Evolutionary conservation across 2,888 invertebrate species (phyloP).

Genomic region (Drosophila gaucha): DNA sequence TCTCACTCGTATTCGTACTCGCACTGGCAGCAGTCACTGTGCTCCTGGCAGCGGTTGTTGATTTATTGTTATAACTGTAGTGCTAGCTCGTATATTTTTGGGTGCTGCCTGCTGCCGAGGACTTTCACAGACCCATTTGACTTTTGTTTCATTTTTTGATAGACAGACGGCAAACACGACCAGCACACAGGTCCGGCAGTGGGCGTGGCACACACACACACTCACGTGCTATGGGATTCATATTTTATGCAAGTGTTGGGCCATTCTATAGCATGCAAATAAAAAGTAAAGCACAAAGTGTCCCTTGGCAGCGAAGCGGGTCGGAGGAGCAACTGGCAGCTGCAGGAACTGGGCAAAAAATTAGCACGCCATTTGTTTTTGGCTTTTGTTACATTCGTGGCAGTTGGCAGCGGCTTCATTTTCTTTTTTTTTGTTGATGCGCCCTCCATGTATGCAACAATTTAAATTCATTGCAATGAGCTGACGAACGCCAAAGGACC

Average conservation of each 20-base stretch:
- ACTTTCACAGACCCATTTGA: conserved; percentile 59
- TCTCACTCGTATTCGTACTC: conserved; percentile 39
- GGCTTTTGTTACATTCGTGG: conserved; percentile 61
- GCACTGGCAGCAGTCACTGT: conserved; percentile 52
- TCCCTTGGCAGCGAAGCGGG: conserved; percentile 14
- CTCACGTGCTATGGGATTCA: conserved; percentile 44
- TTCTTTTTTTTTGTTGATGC: conserved; percentile 35
- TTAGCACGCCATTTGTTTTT: conserved; percentile 73
- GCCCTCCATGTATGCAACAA: conserved; percentile 73
- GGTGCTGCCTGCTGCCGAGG: conserved; percentile 33
- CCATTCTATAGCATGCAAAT: conserved; percentile 24
- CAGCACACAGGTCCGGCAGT: conserved; percentile 19
- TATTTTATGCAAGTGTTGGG: conserved; percentile 72
- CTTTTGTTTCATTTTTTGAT: conserved; percentile 77
- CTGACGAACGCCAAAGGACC: conserved; percentile 52
- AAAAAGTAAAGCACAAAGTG: conserved; percentile 15
- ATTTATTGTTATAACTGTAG: conserved; percentile 79
- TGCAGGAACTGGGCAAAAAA: conserved; percentile 58
- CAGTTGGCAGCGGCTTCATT: conserved; percentile 18
- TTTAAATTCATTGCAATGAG: conserved; percentile 79
- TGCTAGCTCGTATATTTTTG: conserved; percentile 53
- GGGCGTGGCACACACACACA: conserved; percentile 37
- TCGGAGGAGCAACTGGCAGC: conserved; percentile 4
- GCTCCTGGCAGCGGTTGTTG: conserved; percentile 70
- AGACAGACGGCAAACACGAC: conserved; percentile 70